phyloP scores from a whole-genome alignment of 64 coral and sea anemone species.

The Exaiptasia diaphana region DNA sequence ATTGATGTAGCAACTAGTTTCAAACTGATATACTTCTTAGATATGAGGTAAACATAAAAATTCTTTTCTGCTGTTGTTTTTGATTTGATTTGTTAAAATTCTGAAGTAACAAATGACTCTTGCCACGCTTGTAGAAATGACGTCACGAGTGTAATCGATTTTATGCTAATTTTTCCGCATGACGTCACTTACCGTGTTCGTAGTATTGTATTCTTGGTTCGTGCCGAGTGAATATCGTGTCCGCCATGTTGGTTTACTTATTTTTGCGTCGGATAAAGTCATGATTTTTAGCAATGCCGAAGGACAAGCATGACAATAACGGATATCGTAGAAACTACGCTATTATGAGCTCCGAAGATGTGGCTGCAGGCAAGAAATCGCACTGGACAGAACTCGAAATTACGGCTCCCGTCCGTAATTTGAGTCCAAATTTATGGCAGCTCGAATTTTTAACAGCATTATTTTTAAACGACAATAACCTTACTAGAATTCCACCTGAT shows the following conservation, averaged over 20 bases:
- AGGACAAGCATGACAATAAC: constrained; percentile 95
- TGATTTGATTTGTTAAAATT: too few relatives aligned
- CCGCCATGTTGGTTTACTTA: constrained; percentile 73
- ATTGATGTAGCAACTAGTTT: too few relatives aligned
- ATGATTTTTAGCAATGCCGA: constrained; percentile 91
- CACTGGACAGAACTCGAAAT: constrained; percentile 97
- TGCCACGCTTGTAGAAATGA: too few relatives aligned
- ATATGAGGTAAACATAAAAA: too few relatives aligned
- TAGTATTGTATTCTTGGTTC: constrained; percentile 59
- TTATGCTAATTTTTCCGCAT: constrained; percentile 1
- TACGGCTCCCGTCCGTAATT: constrained; percentile 91
- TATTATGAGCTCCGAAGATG: constrained; percentile 90
- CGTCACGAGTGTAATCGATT: background rate
- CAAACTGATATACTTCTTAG: too few relatives aligned
- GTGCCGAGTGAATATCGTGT: constrained; percentile 78
- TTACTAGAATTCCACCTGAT: constrained; percentile 93
- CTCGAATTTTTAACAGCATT: constrained; percentile 94
- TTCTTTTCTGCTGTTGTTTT: too few relatives aligned
- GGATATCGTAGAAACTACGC: constrained; percentile 84
- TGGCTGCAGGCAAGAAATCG: constrained; percentile 89
- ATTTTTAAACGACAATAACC: constrained; percentile 95
- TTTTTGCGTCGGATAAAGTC: constrained; percentile 67
- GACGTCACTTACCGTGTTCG: constrained; percentile 19
- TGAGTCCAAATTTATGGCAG: constrained; percentile 98
- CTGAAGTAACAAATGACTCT: too few relatives aligned